Percentiles rank a stretch among this genome's conserved stretches.
Evolutionary conservation across 1,140 invertebrate genomes (phyloP).

Genomic region (Nasonia longicornis): DNA sequence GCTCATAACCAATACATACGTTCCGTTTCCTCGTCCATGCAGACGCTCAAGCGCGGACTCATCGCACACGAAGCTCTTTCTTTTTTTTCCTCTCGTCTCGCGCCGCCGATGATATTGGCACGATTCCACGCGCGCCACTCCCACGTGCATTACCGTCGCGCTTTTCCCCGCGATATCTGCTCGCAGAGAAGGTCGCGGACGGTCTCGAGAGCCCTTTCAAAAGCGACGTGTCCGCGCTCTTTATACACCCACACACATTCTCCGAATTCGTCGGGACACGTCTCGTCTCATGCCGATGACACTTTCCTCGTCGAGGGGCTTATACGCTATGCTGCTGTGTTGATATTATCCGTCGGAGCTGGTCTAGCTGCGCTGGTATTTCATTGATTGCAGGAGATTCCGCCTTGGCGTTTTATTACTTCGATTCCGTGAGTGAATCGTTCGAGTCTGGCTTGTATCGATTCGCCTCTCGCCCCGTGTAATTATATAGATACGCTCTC

Average conservation of each 20-base stretch:
- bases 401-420: too few relatives aligned
- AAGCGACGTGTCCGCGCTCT: background rate
- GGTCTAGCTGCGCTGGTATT: too few relatives aligned
- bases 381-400: too few relatives aligned
- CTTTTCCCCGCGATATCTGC: too few relatives aligned
- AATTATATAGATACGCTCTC: too few relatives aligned
- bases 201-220: background rate
- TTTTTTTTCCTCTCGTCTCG: background rate
- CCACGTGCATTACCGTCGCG: background rate
- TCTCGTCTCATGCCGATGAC: background rate
- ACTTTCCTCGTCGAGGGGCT: background rate
- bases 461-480: too few relatives aligned
- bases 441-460: too few relatives aligned
- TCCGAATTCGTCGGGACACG: background rate
- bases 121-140: background rate
- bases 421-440: too few relatives aligned
- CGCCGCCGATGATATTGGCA: slow-evolving; percentile 8
- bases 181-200: too few relatives aligned
- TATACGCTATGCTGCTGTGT: too few relatives aligned
- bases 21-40: background rate
- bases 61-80: background rate
- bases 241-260: background rate
- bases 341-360: too few relatives aligned
- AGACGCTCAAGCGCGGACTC: too few relatives aligned
- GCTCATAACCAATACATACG: background rate